Evolutionary conservation across 1,140 invertebrate genomes (phyloP).

Genomic region (Heliconius hermathena): DNA sequence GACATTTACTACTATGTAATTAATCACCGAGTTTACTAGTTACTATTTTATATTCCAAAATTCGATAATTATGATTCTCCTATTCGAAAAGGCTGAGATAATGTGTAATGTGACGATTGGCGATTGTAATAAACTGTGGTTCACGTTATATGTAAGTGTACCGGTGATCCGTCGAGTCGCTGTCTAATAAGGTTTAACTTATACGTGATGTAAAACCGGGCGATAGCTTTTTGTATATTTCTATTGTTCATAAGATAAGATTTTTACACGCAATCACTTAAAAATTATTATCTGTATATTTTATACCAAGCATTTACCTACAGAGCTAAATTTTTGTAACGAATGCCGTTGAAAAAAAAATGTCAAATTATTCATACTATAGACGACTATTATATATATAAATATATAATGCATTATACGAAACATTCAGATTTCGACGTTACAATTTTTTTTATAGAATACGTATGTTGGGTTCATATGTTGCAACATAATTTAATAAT

Average conservation of each 20-base stretch:
- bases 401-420: neutral
- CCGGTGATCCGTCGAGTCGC: conserved; percentile 32
- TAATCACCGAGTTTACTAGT: conserved; percentile 78
- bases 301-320: conserved; percentile 66
- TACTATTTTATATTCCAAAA: conserved; percentile 78
- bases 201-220: conserved; percentile 66
- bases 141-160: conserved; percentile 53
- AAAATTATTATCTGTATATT: conserved; percentile 72
- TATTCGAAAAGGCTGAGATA: conserved; percentile 80
- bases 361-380: conserved; percentile 33
- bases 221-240: conserved; percentile 78
- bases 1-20: conserved; percentile 63
- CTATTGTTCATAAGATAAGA: conserved; percentile 71
- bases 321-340: conserved; percentile 60
- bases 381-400: conserved; percentile 22
- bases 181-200: conserved; percentile 45
- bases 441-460: neutral
- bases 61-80: conserved; percentile 76
- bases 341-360: conserved; percentile 39
- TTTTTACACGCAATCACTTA: conserved; percentile 70
- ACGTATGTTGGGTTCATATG: neutral
- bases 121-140: conserved; percentile 61
- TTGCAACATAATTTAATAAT: neutral
- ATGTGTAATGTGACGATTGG: conserved; percentile 72
- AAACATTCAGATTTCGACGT: conserved; percentile 38